Conservation (phyloP, 2,888 invertebrate genomes). For the Hypsopygia costalis region DNA sequence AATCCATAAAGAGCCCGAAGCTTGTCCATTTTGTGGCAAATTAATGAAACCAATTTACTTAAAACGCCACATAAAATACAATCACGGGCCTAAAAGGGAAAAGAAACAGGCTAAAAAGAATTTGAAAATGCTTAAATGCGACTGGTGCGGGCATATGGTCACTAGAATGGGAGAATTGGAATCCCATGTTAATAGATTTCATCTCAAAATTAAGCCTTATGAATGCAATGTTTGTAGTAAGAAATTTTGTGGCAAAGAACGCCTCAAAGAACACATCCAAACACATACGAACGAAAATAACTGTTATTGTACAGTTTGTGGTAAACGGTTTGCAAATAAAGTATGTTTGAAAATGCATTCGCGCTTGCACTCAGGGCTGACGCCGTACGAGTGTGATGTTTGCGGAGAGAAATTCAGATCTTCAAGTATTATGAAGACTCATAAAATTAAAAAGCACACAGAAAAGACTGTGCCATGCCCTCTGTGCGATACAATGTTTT, state of each 20-base stretch:
- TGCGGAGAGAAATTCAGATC: conserved; percentile 27
- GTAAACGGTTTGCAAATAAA: conserved; percentile 19
- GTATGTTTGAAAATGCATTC: conserved; percentile 22
- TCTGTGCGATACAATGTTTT: conserved; percentile 22
- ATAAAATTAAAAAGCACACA: conserved; percentile 23
- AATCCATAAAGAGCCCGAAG: conserved; percentile 27
- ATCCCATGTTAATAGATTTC: conserved; percentile 23
- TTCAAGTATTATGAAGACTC: conserved; percentile 23
- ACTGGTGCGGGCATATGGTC: conserved; percentile 16
- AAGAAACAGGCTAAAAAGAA: conserved; percentile 8
- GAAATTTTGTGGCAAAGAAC: conserved; percentile 21
- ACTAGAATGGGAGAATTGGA: conserved; percentile 19
- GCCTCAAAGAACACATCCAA: conserved; percentile 19
- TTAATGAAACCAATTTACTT: conserved; percentile 30
- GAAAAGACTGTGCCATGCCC: conserved; percentile 22
- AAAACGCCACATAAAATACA: conserved; percentile 33
- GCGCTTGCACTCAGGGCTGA: conserved; percentile 18
- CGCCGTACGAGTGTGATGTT: conserved; percentile 22
- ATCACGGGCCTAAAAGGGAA: conserved; percentile 21
- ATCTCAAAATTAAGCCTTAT: conserved; percentile 23
- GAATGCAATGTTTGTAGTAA: conserved; percentile 22
- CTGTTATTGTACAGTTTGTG: conserved; percentile 18
- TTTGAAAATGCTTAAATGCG: conserved; percentile 13
- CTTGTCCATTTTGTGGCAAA: conserved; percentile 32
- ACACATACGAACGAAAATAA: conserved; percentile 14